Evolutionary conservation across 2,888 invertebrate genomes (phyloP).

Genomic region (Xestia sexstrigata): DNA sequence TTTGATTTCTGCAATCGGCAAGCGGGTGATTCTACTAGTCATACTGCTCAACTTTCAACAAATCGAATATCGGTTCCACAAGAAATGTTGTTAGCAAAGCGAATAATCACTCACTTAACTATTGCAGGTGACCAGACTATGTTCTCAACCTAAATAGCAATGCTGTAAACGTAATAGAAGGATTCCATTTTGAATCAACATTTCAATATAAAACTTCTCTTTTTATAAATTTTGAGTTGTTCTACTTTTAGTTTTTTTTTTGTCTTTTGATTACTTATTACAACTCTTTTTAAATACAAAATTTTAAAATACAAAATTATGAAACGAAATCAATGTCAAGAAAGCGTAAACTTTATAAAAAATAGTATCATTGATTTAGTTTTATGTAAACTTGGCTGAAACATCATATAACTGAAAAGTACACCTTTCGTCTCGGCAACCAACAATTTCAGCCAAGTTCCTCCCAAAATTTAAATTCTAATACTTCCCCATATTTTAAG

Average conservation of each 20-base stretch:
- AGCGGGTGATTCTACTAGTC: background rate
- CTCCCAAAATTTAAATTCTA: background rate
- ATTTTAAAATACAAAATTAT: background rate
- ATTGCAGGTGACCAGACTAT: too few species aligned
- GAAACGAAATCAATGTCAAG: slow-evolving; percentile 9
- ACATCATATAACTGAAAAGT: background rate
- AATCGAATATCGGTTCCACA: background rate
- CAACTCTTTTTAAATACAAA: background rate
- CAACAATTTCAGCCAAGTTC: slow-evolving; percentile 18
- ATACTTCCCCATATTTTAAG: slow-evolving; percentile 51
- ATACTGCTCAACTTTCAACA: background rate
- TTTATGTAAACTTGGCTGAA: slow-evolving; percentile 20
- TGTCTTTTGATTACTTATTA: background rate
- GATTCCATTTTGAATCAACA: background rate
- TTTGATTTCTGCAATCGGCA: background rate
- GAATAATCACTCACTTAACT: background rate
- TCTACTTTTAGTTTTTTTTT: background rate
- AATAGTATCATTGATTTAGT: slow-evolving; percentile 9
- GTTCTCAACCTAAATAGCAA: background rate
- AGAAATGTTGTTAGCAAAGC: background rate
- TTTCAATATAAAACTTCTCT: background rate
- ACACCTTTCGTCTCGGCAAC: background rate
- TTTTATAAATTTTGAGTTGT: background rate
- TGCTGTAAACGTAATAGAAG: background rate
- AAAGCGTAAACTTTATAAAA: background rate